Evolutionary conservation across 2,113 vertebrate species (phyloP).

Genomic region (Halcyon senegalensis): DNA sequence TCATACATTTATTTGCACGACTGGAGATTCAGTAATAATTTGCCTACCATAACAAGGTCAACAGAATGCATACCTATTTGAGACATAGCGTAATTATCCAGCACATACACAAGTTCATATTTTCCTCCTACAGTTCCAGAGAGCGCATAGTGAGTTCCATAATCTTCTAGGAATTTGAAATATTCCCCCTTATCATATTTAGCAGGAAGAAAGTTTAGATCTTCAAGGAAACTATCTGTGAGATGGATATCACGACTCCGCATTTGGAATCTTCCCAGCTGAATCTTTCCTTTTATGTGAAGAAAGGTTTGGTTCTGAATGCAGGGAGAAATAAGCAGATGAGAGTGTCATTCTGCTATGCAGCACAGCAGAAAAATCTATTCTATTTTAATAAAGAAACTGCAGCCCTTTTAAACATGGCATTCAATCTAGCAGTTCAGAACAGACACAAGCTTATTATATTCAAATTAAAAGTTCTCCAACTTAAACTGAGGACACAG

Average conservation of each 20-base stretch:
- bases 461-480: neutral
- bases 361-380: neutral
- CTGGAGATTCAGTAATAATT: neutral
- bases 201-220: slow-evolving; percentile 80
- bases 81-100: slow-evolving; percentile 79
- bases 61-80: slow-evolving; percentile 70
- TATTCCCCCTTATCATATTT: slow-evolving; percentile 89
- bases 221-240: slow-evolving; percentile 77
- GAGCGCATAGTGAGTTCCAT: slow-evolving; percentile 89
- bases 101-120: slow-evolving; percentile 88
- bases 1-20: neutral
- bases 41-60: neutral
- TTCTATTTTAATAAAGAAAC: neutral
- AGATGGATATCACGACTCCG: slow-evolving; percentile 73
- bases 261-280: slow-evolving; percentile 86
- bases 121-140: slow-evolving; percentile 86
- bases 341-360: slow-evolving; percentile 42
- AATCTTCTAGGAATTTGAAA: slow-evolving; percentile 89
- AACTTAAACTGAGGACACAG: neutral
- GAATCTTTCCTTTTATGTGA: slow-evolving; percentile 81
- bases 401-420: neutral
- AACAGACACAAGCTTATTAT: neutral
- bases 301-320: slow-evolving; percentile 74
- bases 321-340: neutral
- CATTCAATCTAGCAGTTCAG: neutral